Conservation (phyloP, 1,140 invertebrate genomes). For the Panagrolaimus sp. region DNA sequence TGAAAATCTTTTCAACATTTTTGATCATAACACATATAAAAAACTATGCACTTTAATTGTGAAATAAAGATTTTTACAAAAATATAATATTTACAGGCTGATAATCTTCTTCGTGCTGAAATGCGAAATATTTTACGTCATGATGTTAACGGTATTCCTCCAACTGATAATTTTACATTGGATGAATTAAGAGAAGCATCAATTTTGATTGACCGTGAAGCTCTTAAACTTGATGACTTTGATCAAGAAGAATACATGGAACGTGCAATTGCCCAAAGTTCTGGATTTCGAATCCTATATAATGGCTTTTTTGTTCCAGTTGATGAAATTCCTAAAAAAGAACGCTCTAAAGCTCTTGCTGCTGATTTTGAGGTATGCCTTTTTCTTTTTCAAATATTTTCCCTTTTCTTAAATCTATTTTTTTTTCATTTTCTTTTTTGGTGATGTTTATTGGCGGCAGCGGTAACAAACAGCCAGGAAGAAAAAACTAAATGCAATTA, state of each 20-base stretch:
- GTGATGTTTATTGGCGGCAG: too few species aligned
- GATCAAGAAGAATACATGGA: constrained; percentile 17
- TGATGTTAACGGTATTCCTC: constrained; percentile 42
- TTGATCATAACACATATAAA: neutral
- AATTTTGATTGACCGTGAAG: constrained; percentile 34
- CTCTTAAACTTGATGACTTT: neutral
- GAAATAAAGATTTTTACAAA: neutral
- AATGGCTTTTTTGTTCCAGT: constrained; percentile 42
- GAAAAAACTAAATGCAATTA: constrained; percentile 7
- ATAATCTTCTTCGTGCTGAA: constrained; percentile 92
- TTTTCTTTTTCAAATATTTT: neutral
- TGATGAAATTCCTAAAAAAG: constrained; percentile 26
- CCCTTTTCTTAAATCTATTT: neutral
- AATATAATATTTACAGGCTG: constrained; percentile 68
- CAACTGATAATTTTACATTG: constrained; percentile 30
- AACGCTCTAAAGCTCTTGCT: constrained; percentile 37
- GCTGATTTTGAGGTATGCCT: constrained; percentile 38
- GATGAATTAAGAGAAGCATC: constrained; percentile 37
- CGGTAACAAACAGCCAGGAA: too few species aligned
- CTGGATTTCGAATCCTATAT: constrained; percentile 39
- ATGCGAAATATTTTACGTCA: constrained; percentile 65
- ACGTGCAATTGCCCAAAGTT: constrained; percentile 38
- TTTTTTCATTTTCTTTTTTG: too few species aligned
- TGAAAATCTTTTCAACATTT: constrained; percentile 16
- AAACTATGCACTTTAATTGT: too few species aligned